Base-by-base conservation (phyloP, 2,113 vertebrate species). In the Megaleporinus macrocephalus region DNA sequence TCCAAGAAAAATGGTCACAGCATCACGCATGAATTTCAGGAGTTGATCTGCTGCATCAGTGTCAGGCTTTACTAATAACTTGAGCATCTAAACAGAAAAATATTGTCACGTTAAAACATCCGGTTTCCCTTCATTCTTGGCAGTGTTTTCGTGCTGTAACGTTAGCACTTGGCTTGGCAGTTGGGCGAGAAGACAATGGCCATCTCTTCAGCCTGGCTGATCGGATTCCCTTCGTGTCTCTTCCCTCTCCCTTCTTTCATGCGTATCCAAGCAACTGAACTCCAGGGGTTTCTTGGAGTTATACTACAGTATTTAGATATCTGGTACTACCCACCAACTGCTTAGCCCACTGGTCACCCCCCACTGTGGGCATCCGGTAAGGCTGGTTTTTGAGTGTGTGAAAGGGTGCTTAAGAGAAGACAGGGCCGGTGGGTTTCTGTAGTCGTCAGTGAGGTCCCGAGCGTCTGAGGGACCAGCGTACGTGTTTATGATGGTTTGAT, bases 241-340 rank as follows among this genome's bases (percentile, higher is more conserved):
- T 85, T 49, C 30, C 66, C 66, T 65, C 44, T 24, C 51, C 22
- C 69, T 55, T 71, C 75, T 30, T 66, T 78, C 24, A 70, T 73
- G 24, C 29, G 88, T 91, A 69, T 89, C 91, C 83, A 83, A 87
- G 88, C 81, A 88, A 90, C 89, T 22, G n/a, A 82, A 55, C 86
- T 82, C 63, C 49, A 75, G 71, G 76, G 44, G 82, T 57, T 59
- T 5, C 62, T 74, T 75, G 62, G 47, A 68, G 47, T 61, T 79
- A 80, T 49, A 84, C 27, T 73, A 63, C 68, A 73, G 6, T 4
- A 70, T 55, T 69, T 16, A 47, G 44, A 71, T 71, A 18, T 27
- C 11, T 59, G 1, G n/a, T 62, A 44, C 26, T 55, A 65, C 29
- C 70, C 47, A 26, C 22, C 15, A 36, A 7, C 26, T 33, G 27